Conservation (phyloP, 2,797 vertebrate species). For the Diglossa cyanea region DNA sequence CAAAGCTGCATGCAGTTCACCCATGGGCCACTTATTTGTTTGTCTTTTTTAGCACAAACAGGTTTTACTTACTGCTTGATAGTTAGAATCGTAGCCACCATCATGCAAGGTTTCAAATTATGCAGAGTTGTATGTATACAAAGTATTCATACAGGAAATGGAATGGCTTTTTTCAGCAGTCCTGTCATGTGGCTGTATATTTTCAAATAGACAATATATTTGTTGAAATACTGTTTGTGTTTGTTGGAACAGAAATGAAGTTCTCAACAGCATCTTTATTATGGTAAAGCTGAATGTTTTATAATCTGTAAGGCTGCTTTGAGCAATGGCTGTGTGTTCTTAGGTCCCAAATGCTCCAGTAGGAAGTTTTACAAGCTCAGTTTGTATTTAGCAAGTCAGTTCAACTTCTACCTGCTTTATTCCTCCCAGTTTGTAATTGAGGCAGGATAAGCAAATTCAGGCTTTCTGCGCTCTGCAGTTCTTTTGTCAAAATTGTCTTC, state of each 20-base stretch:
- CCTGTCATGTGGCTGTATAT: neutral
- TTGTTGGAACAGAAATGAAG: neutral
- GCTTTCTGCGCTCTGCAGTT: neutral
- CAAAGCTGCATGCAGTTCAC: neutral
- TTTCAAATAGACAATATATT: neutral
- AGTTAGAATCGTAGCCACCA: neutral
- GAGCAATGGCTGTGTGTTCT: neutral
- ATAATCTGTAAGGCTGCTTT: neutral
- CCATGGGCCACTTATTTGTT: neutral
- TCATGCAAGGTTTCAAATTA: neutral
- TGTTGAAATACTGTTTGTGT: neutral
- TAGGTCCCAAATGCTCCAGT: neutral
- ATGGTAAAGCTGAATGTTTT: neutral
- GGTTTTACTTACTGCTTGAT: neutral
- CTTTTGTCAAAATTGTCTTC: neutral
- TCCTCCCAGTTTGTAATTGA: neutral
- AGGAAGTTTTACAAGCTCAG: neutral
- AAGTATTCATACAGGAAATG: neutral
- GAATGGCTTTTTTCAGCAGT: neutral
- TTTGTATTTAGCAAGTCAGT: neutral
- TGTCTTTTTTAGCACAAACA: neutral
- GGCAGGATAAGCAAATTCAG: neutral
- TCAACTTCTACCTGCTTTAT: neutral
- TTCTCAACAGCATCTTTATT: neutral
- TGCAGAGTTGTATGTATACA: neutral